phyloP scores from a whole-genome alignment of 1,140 invertebrate genomes.

The Pseudomyrmex concolor region DNA sequence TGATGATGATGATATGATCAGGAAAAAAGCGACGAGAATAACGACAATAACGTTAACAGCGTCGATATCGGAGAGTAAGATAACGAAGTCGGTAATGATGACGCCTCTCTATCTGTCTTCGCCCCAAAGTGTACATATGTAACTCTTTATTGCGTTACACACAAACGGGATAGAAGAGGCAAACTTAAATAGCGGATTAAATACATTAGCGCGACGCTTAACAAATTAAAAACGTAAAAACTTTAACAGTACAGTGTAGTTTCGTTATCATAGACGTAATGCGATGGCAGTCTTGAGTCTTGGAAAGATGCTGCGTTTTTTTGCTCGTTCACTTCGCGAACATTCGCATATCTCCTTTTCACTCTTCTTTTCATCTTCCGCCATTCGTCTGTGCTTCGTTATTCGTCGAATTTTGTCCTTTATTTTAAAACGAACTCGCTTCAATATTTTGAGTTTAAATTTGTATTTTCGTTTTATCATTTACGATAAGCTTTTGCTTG shows the following conservation, averaged over 20 bases:
- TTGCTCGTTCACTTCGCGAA: slow-evolving; percentile 78
- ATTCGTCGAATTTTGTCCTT: slow-evolving; percentile 55
- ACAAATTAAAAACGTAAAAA: slow-evolving; percentile 84
- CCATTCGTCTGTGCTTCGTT: slow-evolving; percentile 59
- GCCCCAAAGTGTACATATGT: slow-evolving; percentile 63
- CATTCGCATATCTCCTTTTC: slow-evolving; percentile 60
- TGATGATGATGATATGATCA: not conserved
- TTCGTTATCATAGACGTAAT: slow-evolving; percentile 82
- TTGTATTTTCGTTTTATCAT: slow-evolving; percentile 72
- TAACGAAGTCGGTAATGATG: slow-evolving; percentile 18
- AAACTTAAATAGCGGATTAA: slow-evolving; percentile 74
- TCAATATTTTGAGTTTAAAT: slow-evolving; percentile 68
- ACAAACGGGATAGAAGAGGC: slow-evolving; percentile 73
- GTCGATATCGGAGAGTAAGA: slow-evolving; percentile 22
- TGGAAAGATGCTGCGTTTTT: slow-evolving; percentile 83
- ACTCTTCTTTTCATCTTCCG: slow-evolving; percentile 53
- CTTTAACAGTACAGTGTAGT: slow-evolving; percentile 83
- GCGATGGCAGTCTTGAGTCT: slow-evolving; percentile 84
- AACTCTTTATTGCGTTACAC: slow-evolving; percentile 73
- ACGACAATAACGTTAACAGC: not conserved
- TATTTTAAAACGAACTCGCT: slow-evolving; percentile 55
- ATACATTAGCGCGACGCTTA: slow-evolving; percentile 80
- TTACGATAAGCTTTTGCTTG: slow-evolving; percentile 80
- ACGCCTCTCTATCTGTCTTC: slow-evolving; percentile 27
- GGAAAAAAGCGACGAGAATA: not conserved